Evolutionary conservation across 2,888 invertebrate species (phyloP).

Genomic region (Eupithecia abbreviata): DNA sequence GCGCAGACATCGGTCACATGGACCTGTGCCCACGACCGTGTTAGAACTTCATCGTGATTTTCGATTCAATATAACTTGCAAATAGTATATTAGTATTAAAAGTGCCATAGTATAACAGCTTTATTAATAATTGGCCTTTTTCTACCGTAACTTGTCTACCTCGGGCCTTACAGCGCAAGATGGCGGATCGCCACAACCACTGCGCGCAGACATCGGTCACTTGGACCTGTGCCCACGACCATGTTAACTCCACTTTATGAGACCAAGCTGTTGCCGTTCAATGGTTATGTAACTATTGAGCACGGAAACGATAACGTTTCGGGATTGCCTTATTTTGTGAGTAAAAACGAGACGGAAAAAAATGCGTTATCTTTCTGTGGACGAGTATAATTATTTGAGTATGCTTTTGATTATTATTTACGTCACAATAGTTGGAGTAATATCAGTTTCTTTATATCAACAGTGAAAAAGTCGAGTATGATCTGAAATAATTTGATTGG

Average conservation of each 20-base stretch:
- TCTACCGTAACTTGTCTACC: not conserved
- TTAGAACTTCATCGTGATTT: too few relatives aligned
- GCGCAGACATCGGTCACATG: conserved; percentile 41
- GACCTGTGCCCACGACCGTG: conserved; percentile 45
- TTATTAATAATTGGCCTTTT: not conserved
- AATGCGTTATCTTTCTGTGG: not conserved
- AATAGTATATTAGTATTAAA: too few relatives aligned
- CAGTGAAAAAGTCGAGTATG: too few relatives aligned
- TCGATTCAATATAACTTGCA: too few relatives aligned
- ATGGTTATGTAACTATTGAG: conserved; percentile 5
- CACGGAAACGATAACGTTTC: not conserved
- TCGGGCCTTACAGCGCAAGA: not conserved
- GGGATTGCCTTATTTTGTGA: not conserved
- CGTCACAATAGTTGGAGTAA: not conserved
- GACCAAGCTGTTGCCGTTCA: conserved; percentile 42
- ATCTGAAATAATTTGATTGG: too few relatives aligned
- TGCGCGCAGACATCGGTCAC: conserved; percentile 26
- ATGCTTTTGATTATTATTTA: too few relatives aligned
- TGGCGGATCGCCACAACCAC: not conserved
- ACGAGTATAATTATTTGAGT: too few relatives aligned
- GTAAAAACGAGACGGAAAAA: not conserved
- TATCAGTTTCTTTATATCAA: not conserved
- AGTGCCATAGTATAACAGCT: too few relatives aligned
- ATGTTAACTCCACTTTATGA: conserved; percentile 48
- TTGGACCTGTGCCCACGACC: conserved; percentile 47